A percentile compares a stretch with the other conserved stretches of the same genome.
Evolutionary conservation across 2,888 invertebrate genomes (phyloP).

Genomic region (Cremastinae sp.): DNA sequence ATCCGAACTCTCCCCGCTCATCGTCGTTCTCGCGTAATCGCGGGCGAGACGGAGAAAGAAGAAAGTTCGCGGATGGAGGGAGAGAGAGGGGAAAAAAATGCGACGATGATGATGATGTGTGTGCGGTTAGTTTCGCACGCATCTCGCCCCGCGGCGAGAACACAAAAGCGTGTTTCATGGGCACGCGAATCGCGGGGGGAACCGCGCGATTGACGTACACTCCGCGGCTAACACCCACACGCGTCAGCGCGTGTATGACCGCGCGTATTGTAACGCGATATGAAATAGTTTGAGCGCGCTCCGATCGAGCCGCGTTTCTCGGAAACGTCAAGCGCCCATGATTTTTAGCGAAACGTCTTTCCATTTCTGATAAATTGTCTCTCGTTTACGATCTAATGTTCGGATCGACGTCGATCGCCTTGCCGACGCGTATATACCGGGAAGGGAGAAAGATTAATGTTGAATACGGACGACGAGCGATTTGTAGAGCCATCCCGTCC

Average conservation of each 20-base stretch:
- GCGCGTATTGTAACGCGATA: neutral
- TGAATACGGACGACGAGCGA: too few relatives aligned
- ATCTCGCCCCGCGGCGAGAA: conserved; percentile 10
- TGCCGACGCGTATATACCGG: too few relatives aligned
- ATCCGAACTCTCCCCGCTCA: conserved; percentile 42
- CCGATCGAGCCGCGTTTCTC: neutral
- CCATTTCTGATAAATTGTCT: too few relatives aligned
- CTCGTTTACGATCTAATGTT: too few relatives aligned
- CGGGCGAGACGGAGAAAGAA: conserved; percentile 3
- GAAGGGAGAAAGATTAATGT: too few relatives aligned
- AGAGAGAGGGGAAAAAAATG: conserved; percentile 13
- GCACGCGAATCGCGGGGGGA: conserved; percentile 24
- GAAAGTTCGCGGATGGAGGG: conserved; percentile 21
- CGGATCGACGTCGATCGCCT: too few relatives aligned
- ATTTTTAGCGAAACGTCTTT: too few relatives aligned
- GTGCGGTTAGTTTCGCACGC: conserved; percentile 24
- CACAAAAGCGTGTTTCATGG: conserved; percentile 21
- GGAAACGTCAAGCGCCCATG: too few relatives aligned
- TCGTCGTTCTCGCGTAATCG: conserved; percentile 37
- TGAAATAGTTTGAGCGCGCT: neutral
- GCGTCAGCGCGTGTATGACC: neutral
- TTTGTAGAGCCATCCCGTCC: too few relatives aligned
- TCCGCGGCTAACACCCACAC: neutral
- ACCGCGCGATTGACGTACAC: conserved; percentile 14
- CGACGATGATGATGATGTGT: conserved; percentile 39